These are phyloP conservation scores for Polypterus bichir DNA, from an alignment of 2,113 vertebrate genomes.

Conservation along the genomic window DNA sequence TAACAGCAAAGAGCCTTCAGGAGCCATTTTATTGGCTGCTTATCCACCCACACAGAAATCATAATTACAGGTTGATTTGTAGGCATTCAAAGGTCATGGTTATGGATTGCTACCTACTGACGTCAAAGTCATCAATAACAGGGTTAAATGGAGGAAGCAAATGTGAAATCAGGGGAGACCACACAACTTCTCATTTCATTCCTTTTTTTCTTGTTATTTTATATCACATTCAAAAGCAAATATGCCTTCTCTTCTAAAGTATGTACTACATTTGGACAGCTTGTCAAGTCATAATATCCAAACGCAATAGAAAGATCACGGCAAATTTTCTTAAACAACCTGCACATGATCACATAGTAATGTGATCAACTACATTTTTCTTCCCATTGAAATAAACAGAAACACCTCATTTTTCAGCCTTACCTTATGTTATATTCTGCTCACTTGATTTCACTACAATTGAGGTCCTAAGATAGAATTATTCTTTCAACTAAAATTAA, in stretches of 20 bases:
- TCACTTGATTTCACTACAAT: no score
- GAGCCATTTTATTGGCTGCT: conserved; percentile 38
- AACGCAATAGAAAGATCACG: no score
- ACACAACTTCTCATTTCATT: background rate
- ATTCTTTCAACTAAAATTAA: no score
- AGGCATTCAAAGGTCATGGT: conserved; percentile 38
- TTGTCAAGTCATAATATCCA: background rate
- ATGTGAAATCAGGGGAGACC: background rate
- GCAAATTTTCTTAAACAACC: no score
- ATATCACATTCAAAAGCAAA: conserved; percentile 1
- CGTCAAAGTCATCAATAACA: conserved; percentile 25
- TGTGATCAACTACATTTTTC: no score
- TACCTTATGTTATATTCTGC: no score
- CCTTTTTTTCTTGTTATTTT: conserved; percentile 3
- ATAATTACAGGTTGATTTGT: conserved; percentile 39
- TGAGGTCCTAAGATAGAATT: no score
- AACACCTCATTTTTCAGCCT: no score
- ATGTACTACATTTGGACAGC: background rate
- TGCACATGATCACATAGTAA: no score
- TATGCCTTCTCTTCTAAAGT: background rate
- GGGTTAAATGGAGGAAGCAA: conserved; percentile 15
- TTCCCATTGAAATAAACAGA: no score
- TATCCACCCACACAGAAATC: conserved; percentile 37
- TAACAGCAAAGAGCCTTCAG: conserved; percentile 38
- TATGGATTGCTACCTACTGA: conserved; percentile 25